Base-by-base conservation (phyloP, 2,113 vertebrate species). In the Ursus arctos region DNA sequence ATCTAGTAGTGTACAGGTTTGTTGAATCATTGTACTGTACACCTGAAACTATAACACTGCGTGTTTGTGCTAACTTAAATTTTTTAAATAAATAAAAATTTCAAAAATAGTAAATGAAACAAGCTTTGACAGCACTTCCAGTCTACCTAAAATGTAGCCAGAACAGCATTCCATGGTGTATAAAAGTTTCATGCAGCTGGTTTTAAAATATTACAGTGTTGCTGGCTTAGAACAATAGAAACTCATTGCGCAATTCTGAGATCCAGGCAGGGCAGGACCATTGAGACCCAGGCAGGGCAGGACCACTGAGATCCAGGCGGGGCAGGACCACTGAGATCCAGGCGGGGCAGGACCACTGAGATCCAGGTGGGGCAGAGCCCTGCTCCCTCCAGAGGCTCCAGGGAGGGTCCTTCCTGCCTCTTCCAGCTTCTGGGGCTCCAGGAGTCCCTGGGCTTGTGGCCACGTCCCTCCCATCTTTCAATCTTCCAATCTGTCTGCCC, bases 391-490 rank as follows among this genome's bases (percentile, higher is more conserved):
- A 1, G 7, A 36, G 1, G 22, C 33, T 31, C 59, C 33, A 65
- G 2, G 59, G 2, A 33, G 16, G 47, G 47, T 33, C 16, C 15
- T 31, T 19, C 76, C 47, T 51, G 76, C 8, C 28, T 36, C 53
- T 18, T n/a, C 7, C 40, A 51, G 31, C 5, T 77, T 11, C 21
- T 36, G 31, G 14, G n/a, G 36, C 26, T 59, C 16, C 21, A 69
- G 33, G 22, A 7, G 0, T 15, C 26, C 72, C 43, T 49, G 43
- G 43, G 72, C 14, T 49, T 4, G 43, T 77, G 13, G 43, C 57
- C 4, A 0, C 6, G 0, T 63, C 31, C 22, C 21, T 79, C 9
- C 14, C 1, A 4, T 49, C 40, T 63, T 51, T 2, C 12, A 47
- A 53, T 24, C 47, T 79, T 40, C 49, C 26, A 57, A 5, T 33